phyloP scores from a whole-genome alignment of 2,888 invertebrate genomes.

The Agrenia bidenticulata region DNA sequence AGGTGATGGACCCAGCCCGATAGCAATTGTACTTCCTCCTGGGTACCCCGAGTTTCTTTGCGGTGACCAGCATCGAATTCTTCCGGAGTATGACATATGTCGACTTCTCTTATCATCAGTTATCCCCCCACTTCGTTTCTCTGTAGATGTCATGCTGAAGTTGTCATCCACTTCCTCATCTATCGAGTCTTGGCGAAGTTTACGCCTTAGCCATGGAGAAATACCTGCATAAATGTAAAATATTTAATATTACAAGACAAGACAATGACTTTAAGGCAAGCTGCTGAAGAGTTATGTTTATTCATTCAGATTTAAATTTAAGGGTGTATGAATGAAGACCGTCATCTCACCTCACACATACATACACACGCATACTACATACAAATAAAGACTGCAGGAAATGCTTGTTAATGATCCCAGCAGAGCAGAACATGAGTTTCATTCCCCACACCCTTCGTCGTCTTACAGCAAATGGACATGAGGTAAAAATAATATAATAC shows the following conservation, averaged over 20 bases:
- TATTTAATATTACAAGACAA: conserved; percentile 8
- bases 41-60: conserved; percentile 19
- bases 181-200: conserved; percentile 47
- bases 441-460: neutral
- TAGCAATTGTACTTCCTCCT: conserved; percentile 10
- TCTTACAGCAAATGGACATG: neutral
- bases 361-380: neutral
- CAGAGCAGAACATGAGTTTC: conserved; percentile 34
- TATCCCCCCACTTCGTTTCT: conserved; percentile 6
- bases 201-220: conserved; percentile 51
- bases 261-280: neutral
- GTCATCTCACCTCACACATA: neutral
- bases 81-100: conserved; percentile 51
- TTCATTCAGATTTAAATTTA: neutral
- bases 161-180: conserved; percentile 41
- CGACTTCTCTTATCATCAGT: conserved; percentile 20
- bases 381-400: conserved; percentile 16
- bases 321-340: neutral
- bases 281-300: neutral
- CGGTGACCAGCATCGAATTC: conserved; percentile 50
- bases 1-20: conserved; percentile 11
- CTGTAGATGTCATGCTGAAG: conserved; percentile 13
- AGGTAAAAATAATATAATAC: conserved; percentile 3
- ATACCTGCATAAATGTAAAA: conserved; percentile 42
- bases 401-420: conserved; percentile 34